Conservation (phyloP, 2,113 vertebrate species). For the Tetraodon nigroviridis region DNA sequence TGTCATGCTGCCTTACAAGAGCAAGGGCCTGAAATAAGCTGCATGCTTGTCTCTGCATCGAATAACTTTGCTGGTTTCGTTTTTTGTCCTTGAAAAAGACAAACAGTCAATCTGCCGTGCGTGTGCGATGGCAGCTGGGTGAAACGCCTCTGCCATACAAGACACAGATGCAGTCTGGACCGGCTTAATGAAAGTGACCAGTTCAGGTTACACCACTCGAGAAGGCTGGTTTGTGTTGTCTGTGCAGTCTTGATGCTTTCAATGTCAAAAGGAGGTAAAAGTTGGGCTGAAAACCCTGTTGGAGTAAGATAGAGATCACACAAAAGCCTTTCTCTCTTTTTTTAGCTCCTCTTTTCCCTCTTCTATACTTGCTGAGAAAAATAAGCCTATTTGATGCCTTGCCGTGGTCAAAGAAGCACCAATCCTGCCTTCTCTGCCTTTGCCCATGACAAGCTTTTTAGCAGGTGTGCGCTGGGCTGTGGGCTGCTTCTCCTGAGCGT, state of each 20-base stretch:
- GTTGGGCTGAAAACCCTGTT: constrained; percentile 65
- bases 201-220: constrained; percentile 67
- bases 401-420: constrained; percentile 43
- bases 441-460: constrained; percentile 54
- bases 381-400: constrained; percentile 48
- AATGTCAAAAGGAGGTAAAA: constrained; percentile 74
- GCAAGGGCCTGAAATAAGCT: constrained; percentile 41
- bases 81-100: no score
- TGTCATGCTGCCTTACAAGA: constrained; percentile 57
- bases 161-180: constrained; percentile 62
- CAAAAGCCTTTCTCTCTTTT: constrained; percentile 63
- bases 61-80: not conserved
- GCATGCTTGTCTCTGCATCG: constrained; percentile 6
- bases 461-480: constrained; percentile 44
- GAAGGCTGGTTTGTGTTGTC: constrained; percentile 33
- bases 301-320: constrained; percentile 76
- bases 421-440: constrained; percentile 42
- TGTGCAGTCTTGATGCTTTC: constrained; percentile 63
- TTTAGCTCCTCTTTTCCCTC: constrained; percentile 34
- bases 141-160: constrained; percentile 54
- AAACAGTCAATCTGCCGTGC: constrained; percentile 10
- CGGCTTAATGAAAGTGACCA: constrained; percentile 67
- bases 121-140: constrained; percentile 40
- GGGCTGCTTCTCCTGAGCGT: constrained; percentile 22
- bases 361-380: constrained; percentile 44